A percentile compares a stretch with the other conserved stretches of the same genome.
Evolutionary conservation across 2,888 invertebrate genomes (phyloP).

Genomic region (Philereme transversata): DNA sequence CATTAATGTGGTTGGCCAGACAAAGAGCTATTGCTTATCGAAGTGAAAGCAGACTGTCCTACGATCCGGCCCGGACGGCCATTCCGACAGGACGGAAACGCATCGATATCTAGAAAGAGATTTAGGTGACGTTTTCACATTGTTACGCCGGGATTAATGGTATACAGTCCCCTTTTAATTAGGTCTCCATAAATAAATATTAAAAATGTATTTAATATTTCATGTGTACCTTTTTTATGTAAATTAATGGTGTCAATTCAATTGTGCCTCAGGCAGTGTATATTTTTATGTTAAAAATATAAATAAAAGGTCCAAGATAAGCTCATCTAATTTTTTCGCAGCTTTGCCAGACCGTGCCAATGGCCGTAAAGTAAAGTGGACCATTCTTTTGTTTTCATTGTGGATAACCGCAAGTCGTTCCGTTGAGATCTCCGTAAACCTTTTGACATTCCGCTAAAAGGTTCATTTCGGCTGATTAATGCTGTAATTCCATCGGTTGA

Average conservation of each 20-base stretch:
- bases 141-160: slow-evolving; percentile 26
- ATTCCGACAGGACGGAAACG: slow-evolving; percentile 36
- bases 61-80: slow-evolving; percentile 33
- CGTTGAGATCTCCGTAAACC: slow-evolving; percentile 67
- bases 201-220: slow-evolving; percentile 25
- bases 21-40: slow-evolving; percentile 73
- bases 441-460: slow-evolving; percentile 80
- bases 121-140: slow-evolving; percentile 36
- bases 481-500: slow-evolving; percentile 71
- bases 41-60: slow-evolving; percentile 65
- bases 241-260: slow-evolving; percentile 25
- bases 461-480: slow-evolving; percentile 79
- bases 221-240: slow-evolving; percentile 23
- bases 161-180: slow-evolving; percentile 26
- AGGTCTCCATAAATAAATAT: slow-evolving; percentile 28
- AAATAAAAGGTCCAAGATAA: slow-evolving; percentile 28
- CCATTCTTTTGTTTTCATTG: slow-evolving; percentile 73
- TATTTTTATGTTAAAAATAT: slow-evolving; percentile 17
- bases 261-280: slow-evolving; percentile 13
- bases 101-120: slow-evolving; percentile 36
- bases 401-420: slow-evolving; percentile 64
- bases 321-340: slow-evolving; percentile 30
- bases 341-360: slow-evolving; percentile 44
- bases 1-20: slow-evolving; percentile 73
- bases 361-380: slow-evolving; percentile 50